Percentiles rank a stretch among this genome's conserved stretches.
Conservation (phyloP, 2,888 invertebrate species). For the Agrotis clavis region DNA sequence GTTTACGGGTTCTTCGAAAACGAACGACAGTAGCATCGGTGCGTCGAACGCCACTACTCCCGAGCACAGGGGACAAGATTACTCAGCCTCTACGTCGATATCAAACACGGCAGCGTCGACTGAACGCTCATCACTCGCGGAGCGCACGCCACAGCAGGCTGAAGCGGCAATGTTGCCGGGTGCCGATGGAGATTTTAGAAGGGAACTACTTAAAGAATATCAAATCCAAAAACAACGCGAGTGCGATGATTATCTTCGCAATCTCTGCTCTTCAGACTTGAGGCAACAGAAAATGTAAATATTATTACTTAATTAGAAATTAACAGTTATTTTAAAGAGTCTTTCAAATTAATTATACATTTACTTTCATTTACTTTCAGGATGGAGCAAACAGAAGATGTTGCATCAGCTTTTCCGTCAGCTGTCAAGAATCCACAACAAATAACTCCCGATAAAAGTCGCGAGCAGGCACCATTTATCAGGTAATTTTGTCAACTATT, state of each 20-base stretch:
- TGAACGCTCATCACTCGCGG: constrained; percentile 83
- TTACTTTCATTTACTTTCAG: constrained; percentile 74
- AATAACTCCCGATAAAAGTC: constrained; percentile 68
- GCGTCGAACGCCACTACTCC: constrained; percentile 92
- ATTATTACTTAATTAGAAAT: constrained; percentile 33
- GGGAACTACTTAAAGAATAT: constrained; percentile 95
- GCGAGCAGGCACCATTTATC: constrained; percentile 68
- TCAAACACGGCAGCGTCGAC: constrained; percentile 94
- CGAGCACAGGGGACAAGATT: constrained; percentile 93
- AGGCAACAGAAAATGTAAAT: constrained; percentile 84
- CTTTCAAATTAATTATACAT: constrained; percentile 18
- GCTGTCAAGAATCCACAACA: constrained; percentile 70
- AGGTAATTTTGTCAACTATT: constrained; percentile 70
- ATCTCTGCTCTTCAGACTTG: constrained; percentile 84
- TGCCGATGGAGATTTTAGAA: constrained; percentile 86
- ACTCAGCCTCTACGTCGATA: constrained; percentile 91
- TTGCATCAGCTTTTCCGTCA: constrained; percentile 73
- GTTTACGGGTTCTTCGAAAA: constrained; percentile 72
- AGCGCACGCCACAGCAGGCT: constrained; percentile 77
- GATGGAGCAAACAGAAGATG: constrained; percentile 77
- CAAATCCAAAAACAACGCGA: constrained; percentile 94
- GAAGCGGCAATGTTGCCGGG: constrained; percentile 75
- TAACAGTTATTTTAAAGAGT: constrained; percentile 32
- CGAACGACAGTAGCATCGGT: constrained; percentile 80
- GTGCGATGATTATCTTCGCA: constrained; percentile 87